phyloP scores from a whole-genome alignment of 2,888 invertebrate species.

The Blera fallax region DNA sequence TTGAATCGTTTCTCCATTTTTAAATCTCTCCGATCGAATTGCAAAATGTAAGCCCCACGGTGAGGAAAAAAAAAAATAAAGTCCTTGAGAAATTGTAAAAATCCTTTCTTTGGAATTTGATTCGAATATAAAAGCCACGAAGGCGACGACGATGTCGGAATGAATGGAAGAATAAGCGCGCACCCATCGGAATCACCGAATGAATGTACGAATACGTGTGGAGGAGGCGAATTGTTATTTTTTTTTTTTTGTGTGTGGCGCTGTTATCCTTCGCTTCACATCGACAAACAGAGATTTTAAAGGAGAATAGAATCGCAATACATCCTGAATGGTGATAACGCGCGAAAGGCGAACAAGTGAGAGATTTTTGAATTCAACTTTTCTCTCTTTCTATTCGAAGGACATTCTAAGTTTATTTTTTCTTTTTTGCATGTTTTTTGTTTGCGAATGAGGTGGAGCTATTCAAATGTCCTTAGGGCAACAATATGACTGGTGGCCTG shows the following conservation, averaged over 20 bases:
- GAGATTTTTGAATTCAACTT: constrained; percentile 17
- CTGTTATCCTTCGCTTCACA: constrained; percentile 35
- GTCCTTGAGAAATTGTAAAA: constrained; percentile 55
- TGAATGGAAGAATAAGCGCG: constrained; percentile 27
- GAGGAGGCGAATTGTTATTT: constrained; percentile 34
- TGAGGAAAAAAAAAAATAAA: not conserved
- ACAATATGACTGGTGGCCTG: constrained; percentile 50
- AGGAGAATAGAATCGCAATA: constrained; percentile 52
- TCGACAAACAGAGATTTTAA: constrained; percentile 42
- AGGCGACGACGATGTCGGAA: constrained; percentile 2
- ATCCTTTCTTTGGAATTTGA: constrained; percentile 69
- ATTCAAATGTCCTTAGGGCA: constrained; percentile 34
- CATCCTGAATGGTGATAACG: constrained; percentile 67
- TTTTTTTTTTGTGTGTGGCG: not conserved
- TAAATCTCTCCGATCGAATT: constrained; percentile 63
- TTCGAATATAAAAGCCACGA: constrained; percentile 68
- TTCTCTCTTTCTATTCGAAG: constrained; percentile 30
- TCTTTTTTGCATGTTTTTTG: constrained; percentile 13
- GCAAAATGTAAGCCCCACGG: constrained; percentile 61
- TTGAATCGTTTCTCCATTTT: constrained; percentile 42
- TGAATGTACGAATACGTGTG: constrained; percentile 22
- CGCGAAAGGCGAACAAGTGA: constrained; percentile 45
- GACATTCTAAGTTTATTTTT: not conserved
- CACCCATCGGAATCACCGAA: constrained; percentile 40
- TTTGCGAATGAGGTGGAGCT: constrained; percentile 64